These are phyloP conservation scores for Diachasma alloeum DNA, from an alignment of 1,140 invertebrate species.

Conservation along the genomic window DNA sequence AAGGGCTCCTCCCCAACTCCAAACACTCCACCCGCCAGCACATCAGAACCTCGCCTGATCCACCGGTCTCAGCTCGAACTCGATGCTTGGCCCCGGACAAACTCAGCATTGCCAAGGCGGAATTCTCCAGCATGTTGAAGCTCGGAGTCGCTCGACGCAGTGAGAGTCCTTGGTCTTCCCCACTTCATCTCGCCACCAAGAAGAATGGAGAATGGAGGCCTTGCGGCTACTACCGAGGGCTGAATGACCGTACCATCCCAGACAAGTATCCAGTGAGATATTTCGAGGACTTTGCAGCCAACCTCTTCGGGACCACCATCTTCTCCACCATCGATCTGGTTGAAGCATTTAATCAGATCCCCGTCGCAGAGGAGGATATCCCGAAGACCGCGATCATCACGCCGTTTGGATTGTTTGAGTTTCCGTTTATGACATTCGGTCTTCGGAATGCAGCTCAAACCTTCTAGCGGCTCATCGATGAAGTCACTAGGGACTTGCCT, in stretches of 20 bases:
- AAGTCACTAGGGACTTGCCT: too few relatives aligned
- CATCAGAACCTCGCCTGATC: slow-evolving; percentile 45
- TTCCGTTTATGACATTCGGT: too few relatives aligned
- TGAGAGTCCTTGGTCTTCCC: slow-evolving; percentile 24
- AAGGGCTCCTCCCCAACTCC: neutral
- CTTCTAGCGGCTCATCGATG: too few relatives aligned
- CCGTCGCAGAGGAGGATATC: too few relatives aligned
- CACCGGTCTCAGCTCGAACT: slow-evolving; percentile 45
- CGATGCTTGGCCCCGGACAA: slow-evolving; percentile 51
- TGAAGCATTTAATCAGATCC: too few relatives aligned
- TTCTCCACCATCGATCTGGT: too few relatives aligned
- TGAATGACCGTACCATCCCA: slow-evolving; percentile 46
- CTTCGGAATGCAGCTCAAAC: too few relatives aligned
- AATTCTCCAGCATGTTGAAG: slow-evolving; percentile 33
- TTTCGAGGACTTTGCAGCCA: slow-evolving; percentile 36
- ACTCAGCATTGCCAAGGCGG: neutral
- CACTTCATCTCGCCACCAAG: slow-evolving; percentile 51
- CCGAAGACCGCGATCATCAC: too few relatives aligned
- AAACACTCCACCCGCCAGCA: slow-evolving; percentile 20
- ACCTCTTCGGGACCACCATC: slow-evolving; percentile 44
- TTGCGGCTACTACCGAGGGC: slow-evolving; percentile 52
- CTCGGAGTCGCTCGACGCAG: slow-evolving; percentile 41
- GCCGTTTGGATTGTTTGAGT: too few relatives aligned
- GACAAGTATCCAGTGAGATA: slow-evolving; percentile 51
- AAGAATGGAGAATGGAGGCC: slow-evolving; percentile 46